Evolutionary conservation across 2,797 vertebrate genomes (phyloP).

Genomic region (Octomys mimax): DNA sequence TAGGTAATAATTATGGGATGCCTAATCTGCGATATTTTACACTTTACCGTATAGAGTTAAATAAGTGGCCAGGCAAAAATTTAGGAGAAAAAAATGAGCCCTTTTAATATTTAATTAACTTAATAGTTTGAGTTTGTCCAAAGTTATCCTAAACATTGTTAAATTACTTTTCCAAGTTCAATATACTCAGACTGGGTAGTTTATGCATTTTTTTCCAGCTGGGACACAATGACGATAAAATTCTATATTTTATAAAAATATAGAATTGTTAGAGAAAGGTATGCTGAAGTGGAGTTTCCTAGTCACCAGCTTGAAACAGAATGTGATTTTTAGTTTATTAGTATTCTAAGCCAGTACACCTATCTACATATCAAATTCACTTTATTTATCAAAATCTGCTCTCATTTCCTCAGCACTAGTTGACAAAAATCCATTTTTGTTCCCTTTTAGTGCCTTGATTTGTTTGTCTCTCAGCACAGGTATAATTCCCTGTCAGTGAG

Average conservation of each 20-base stretch:
- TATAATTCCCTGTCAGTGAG: constrained; percentile 47
- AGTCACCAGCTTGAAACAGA: neutral
- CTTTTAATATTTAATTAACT: constrained; percentile 25
- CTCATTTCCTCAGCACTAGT: constrained; percentile 37
- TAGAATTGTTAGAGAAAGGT: neutral
- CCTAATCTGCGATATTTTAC: constrained; percentile 17
- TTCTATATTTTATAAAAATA: neutral
- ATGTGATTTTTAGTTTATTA: constrained; percentile 18
- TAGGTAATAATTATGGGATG: neutral
- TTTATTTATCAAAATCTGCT: constrained; percentile 16
- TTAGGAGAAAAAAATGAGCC: constrained; percentile 26
- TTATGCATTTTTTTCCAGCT: neutral
- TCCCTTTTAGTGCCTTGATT: constrained; percentile 27
- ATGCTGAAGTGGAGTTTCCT: neutral
- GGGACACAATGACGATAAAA: neutral
- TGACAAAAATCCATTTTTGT: constrained; percentile 67
- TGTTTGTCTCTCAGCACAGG: constrained; percentile 20
- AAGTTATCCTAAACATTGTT: constrained; percentile 44
- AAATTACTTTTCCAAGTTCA: constrained; percentile 8
- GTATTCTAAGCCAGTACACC: constrained; percentile 39
- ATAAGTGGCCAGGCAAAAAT: neutral
- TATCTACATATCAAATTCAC: constrained; percentile 47
- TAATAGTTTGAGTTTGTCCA: constrained; percentile 37
- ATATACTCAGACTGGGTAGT: constrained; percentile 19
- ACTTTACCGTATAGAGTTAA: constrained; percentile 20